phyloP scores from a whole-genome alignment of 2,888 invertebrate species.

The Oscheius sp. region DNA sequence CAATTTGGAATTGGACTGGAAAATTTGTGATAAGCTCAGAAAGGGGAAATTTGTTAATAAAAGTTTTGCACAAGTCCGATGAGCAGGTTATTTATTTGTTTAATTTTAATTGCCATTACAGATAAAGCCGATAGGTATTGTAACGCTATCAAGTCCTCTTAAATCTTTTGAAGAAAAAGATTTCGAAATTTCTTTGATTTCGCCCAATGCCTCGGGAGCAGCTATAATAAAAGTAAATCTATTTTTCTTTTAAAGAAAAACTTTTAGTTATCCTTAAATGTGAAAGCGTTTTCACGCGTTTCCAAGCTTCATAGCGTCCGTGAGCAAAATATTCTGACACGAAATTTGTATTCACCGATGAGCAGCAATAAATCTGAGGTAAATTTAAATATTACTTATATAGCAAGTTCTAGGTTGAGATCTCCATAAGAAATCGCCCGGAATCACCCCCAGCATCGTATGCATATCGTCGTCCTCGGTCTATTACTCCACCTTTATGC shows the following conservation, averaged over 20 bases:
- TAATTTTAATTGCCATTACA: background rate
- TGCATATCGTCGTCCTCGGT: background rate
- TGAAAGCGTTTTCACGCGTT: background rate
- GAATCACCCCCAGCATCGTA: too few relatives aligned
- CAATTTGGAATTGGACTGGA: constrained; percentile 48
- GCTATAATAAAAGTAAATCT: background rate
- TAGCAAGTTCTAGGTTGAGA: too few relatives aligned
- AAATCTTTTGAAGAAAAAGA: constrained; percentile 1
- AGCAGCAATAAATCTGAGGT: too few relatives aligned
- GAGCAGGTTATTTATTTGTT: constrained; percentile 6
- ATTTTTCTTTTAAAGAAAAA: background rate
- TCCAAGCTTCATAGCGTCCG: too few relatives aligned
- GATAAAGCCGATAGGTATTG: constrained; percentile 8
- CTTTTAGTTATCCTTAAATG: background rate
- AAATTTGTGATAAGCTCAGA: constrained; percentile 48
- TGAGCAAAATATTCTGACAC: too few relatives aligned
- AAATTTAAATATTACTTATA: too few relatives aligned
- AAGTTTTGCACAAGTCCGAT: constrained; percentile 38
- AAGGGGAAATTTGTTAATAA: constrained; percentile 47
- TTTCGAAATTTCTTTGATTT: constrained; percentile 20
- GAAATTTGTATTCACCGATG: too few relatives aligned
- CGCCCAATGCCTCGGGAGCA: background rate
- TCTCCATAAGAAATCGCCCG: too few relatives aligned
- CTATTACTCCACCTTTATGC: background rate
- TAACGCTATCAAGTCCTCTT: constrained; percentile 19